Conservation (phyloP, 1,140 invertebrate genomes). For the Mamestra configurata region DNA sequence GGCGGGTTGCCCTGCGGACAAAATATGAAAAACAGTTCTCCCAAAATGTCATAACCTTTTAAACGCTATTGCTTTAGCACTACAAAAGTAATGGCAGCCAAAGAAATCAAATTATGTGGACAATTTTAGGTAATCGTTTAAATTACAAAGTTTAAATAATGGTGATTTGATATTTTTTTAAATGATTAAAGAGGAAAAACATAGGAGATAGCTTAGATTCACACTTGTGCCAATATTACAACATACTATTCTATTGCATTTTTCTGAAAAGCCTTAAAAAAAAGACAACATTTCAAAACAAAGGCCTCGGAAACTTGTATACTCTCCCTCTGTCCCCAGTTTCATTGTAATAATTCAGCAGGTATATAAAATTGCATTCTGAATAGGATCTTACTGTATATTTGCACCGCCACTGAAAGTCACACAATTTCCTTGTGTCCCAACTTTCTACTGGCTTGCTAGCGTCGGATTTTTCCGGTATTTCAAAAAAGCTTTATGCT, state of each 20-base stretch:
- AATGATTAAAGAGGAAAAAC: no score
- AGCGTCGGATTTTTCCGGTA: slow-evolving; percentile 51
- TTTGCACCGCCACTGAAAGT: slow-evolving; percentile 51
- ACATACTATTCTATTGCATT: no score
- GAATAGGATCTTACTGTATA: slow-evolving; percentile 36
- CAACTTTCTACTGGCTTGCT: slow-evolving; percentile 58
- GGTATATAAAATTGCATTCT: not conserved
- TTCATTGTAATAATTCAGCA: not conserved
- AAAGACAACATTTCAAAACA: no score
- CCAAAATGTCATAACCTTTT: not conserved
- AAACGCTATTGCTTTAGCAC: not conserved
- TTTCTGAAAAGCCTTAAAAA: no score
- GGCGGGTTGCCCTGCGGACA: not conserved
- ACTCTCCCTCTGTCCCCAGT: no score
- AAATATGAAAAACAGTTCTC: not conserved
- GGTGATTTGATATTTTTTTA: no score
- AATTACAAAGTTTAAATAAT: no score
- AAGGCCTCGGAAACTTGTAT: no score
- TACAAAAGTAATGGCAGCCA: not conserved
- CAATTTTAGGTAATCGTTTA: no score
- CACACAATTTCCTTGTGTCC: slow-evolving; percentile 64
- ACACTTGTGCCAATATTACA: no score
- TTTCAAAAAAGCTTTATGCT: slow-evolving; percentile 52
- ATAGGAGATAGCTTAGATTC: no score
- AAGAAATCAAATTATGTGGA: no score